Evolutionary conservation across 53 echinoderm and acorn worm species (phyloP).

Genomic region (Stichopus horrens): DNA sequence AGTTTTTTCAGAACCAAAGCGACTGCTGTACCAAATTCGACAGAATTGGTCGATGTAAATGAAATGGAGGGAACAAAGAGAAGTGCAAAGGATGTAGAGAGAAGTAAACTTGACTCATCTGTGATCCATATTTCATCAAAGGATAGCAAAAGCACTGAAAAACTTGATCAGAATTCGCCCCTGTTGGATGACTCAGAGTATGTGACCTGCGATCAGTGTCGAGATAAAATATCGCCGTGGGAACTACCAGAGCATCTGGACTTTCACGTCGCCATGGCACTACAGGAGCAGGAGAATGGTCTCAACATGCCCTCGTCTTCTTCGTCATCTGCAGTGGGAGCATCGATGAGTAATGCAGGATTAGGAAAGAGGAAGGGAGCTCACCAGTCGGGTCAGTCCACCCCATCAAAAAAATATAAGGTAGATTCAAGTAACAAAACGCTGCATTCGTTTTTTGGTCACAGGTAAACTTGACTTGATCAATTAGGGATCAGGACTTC

Average conservation of each 20-base stretch:
- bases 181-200: conserved; percentile 43
- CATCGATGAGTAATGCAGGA: background rate
- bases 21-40: background rate
- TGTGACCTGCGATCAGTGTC: conserved; percentile 80
- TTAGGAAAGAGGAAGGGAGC: conserved; percentile 72
- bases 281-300: conserved; percentile 60
- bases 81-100: too few relatives aligned
- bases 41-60: background rate
- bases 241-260: conserved; percentile 94
- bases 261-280: conserved; percentile 84
- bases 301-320: background rate
- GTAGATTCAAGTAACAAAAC: conserved; percentile 45
- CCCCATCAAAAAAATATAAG: conserved; percentile 67
- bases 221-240: conserved; percentile 67
- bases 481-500: too few relatives aligned
- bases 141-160: too few relatives aligned
- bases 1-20: background rate
- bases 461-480: conserved; percentile 31
- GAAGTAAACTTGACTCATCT: too few relatives aligned
- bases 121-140: too few relatives aligned
- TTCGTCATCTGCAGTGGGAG: background rate
- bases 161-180: background rate
- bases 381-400: conserved; percentile 48
- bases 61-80: background rate
- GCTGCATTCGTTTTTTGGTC: conserved; percentile 75